phyloP scores from a whole-genome alignment of 1,140 invertebrate species.

The Limonius californicus region DNA sequence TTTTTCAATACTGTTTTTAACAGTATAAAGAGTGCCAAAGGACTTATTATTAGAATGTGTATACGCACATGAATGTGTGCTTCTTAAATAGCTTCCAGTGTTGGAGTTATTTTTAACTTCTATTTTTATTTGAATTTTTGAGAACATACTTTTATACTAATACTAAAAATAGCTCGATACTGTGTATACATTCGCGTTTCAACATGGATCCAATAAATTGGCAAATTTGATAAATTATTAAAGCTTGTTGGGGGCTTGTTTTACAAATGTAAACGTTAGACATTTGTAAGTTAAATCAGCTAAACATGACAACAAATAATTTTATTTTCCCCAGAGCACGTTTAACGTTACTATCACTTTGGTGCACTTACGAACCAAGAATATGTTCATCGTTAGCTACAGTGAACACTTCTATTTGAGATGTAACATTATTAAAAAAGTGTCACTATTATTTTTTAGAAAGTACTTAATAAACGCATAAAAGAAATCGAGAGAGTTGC shows the following conservation, averaged over 20 bases:
- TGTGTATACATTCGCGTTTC: neutral
- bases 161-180: neutral
- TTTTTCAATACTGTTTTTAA: too few relatives aligned
- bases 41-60: conserved; percentile 10
- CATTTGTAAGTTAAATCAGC: too few relatives aligned
- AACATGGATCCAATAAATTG: neutral
- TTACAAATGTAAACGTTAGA: too few relatives aligned
- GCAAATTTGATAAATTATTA: too few relatives aligned
- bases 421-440: neutral
- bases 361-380: too few relatives aligned
- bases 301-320: too few relatives aligned
- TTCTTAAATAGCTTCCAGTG: conserved; percentile 12
- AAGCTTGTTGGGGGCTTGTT: too few relatives aligned
- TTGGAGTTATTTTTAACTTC: conserved; percentile 1
- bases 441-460: conserved; percentile 1
- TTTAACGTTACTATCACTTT: too few relatives aligned
- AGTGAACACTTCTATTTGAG: neutral
- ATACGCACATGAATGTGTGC: neutral
- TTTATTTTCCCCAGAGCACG: too few relatives aligned
- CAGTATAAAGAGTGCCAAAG: neutral
- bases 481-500: neutral
- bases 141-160: neutral
- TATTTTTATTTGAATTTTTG: conserved; percentile 4
- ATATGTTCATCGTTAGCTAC: neutral
- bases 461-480: neutral